Base-by-base conservation (phyloP, 2,797 vertebrate species). In the Amphiprion clarkii region DNA sequence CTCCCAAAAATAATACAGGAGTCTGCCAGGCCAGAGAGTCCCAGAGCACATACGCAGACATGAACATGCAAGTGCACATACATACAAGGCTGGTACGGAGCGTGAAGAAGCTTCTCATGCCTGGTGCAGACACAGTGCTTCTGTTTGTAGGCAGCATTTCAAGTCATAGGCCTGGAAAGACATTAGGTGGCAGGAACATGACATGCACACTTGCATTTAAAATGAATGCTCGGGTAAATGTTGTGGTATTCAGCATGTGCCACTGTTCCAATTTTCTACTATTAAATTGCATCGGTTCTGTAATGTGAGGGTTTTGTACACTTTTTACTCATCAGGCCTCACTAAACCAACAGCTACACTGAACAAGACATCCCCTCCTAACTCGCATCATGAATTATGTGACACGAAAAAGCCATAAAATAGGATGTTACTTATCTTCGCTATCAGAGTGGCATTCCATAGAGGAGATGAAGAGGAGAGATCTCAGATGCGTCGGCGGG, bases 1-100 rank as follows among this genome's bases (percentile, higher is more conserved):
- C 91, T 94, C 93, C 93, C 92, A 94, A 92, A 94, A 95, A 94
- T 94, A 95, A 95, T 93, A 95, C 86, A 84, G 85, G 79, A 87
- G 86, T 71, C 85, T 86, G 92, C 88, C 90, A 88, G 82, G 81
- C 79, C 79, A 88, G 69, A 76, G 58, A 81, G 76, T 89, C 69
- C 61, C 80, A 87, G 57, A 76, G 79, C 74, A 67, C 62, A 55
- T 49, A 62, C 27, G 10, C 31, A 58, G 33, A 76, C 64, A 84
- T 27, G 44, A 39, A 76, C 64, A 84, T 27, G 44, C 76, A 79
- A 70, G 65, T 76, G 71, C 31, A 66, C 64, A 52, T 33, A 73
- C 40, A 74, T 48, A 53, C 56, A 36, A 33, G 52, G 36, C 42
- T 11, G 13, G 25, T 53, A 40, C 6, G 40, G 42, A 44, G 77